A percentile compares a stretch with the other conserved stretches of the same genome.
These are phyloP conservation scores for Thalassaphorura encarpata DNA, from an alignment of 1,140 invertebrate species.

Conservation along the genomic window DNA sequence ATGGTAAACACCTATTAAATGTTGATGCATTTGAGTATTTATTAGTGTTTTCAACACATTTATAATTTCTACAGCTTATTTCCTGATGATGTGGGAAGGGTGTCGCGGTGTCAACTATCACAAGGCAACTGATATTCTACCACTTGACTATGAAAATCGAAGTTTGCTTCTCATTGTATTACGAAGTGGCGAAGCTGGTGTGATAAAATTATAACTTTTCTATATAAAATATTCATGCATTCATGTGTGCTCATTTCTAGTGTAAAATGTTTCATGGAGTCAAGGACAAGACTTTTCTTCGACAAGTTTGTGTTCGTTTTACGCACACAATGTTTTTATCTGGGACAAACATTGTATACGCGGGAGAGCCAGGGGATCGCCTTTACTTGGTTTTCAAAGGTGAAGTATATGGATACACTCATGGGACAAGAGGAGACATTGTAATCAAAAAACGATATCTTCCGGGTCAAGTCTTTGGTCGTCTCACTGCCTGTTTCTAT, in stretches of 20 bases:
- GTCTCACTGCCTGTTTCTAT: conserved; percentile 8
- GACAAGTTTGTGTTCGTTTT: conserved; percentile 10
- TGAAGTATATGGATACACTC: not conserved
- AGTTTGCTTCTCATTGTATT: conserved; percentile 11
- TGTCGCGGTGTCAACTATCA: conserved; percentile 14
- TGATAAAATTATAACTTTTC: not conserved
- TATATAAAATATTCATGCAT: not conserved
- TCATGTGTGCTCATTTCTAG: not conserved
- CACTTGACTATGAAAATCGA: conserved; percentile 5
- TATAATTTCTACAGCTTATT: conserved; percentile 9
- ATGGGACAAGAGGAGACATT: not conserved
- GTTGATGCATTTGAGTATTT: no score
- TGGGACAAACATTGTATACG: conserved; percentile 16
- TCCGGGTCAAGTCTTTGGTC: conserved; percentile 8
- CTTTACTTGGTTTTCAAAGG: conserved; percentile 18
- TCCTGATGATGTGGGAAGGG: conserved; percentile 13
- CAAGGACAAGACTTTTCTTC: conserved; percentile 5
- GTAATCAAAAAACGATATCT: not conserved
- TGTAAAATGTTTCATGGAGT: not conserved
- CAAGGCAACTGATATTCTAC: conserved; percentile 2
- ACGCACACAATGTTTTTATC: conserved; percentile 10
- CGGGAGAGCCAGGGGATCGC: conserved; percentile 8
- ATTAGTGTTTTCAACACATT: no score
- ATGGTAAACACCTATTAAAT: no score
- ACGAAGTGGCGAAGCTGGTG: not conserved